These are phyloP conservation scores for Syngnathus typhle DNA, from an alignment of 2,113 vertebrate genomes.

Conservation along the genomic window DNA sequence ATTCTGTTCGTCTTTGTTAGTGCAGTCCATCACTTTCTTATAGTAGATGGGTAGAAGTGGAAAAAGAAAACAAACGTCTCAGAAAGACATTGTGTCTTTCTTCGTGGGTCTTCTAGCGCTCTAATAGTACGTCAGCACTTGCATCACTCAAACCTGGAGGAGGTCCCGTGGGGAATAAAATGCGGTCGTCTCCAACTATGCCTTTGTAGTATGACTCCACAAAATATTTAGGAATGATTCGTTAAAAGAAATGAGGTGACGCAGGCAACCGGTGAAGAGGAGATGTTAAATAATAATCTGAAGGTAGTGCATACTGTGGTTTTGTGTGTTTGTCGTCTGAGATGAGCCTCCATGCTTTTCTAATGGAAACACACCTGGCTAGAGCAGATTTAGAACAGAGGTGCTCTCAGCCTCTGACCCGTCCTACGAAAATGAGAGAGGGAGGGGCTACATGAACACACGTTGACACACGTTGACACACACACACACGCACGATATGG, in stretches of 20 bases:
- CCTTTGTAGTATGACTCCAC: neutral
- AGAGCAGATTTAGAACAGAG: conserved; percentile 71
- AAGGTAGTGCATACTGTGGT: conserved; percentile 31
- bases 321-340: conserved; percentile 15
- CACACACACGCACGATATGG: conserved; percentile 21
- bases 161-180: neutral
- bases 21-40: neutral
- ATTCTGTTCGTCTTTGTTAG: neutral
- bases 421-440: conserved; percentile 73
- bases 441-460: conserved; percentile 67
- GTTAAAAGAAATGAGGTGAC: conserved; percentile 12
- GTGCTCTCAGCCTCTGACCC: conserved; percentile 71
- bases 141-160: neutral
- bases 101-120: no score
- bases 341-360: conserved; percentile 63
- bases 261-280: conserved; percentile 36
- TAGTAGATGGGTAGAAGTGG: neutral
- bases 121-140: no score
- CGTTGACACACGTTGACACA: conserved; percentile 43
- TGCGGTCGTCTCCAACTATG: neutral
- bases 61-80: neutral
- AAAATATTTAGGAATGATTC: neutral
- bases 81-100: neutral
- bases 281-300: neutral
- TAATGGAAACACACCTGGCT: conserved; percentile 73